Base-by-base conservation (phyloP, 2,797 vertebrate species). In the Amblyraja radiata region DNA sequence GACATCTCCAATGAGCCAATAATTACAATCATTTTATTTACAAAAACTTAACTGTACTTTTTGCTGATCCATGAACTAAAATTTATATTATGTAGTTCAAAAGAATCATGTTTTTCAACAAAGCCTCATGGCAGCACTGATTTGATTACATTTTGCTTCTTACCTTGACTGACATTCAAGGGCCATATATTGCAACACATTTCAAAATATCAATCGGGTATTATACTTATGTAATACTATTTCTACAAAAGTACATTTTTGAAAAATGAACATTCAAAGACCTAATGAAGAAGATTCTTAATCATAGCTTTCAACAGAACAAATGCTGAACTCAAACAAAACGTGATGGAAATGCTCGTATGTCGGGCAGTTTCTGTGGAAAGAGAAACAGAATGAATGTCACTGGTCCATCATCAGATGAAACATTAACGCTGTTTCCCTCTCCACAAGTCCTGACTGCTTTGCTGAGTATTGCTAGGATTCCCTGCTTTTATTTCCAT, bases 1-100 rank as follows among this genome's bases (percentile, higher is more conserved):
- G 84, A 68, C 63, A 88, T 88, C 32, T 23, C 84, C 65, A 88
- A 18, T 65, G 58, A n/a, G 61, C 84, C 61, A 65, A 86, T 86
- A n/a, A 86, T 88, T 65, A 88, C 84, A 88, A 88, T 32, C 58
- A 88, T 65, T 16, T 65, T 16, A 36, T 36, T 65, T 36, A 68
- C 6, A 88, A 88, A 88, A 88, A 88, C 16, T 23, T 21, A 88
- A 88, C 61, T 18, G 16, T 32, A 32, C 16, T 23, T 86, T 88
- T 68, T 36, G 63, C 63, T 36, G 21, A 68, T 88, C 58, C 84
- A n/a, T n/a, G 65, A 6, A 88, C 32, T 36, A 65, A 61, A n/a
- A 84, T 88, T 68, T 88, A 68, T 46, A 32, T 21, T 25, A 36
- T 36, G 32, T 16, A 32, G 18, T 68, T 65, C 65, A 32, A 65